These are phyloP conservation scores for Mormyrus iriodes DNA, from an alignment of 2,113 vertebrate species.

Conservation along the genomic window DNA sequence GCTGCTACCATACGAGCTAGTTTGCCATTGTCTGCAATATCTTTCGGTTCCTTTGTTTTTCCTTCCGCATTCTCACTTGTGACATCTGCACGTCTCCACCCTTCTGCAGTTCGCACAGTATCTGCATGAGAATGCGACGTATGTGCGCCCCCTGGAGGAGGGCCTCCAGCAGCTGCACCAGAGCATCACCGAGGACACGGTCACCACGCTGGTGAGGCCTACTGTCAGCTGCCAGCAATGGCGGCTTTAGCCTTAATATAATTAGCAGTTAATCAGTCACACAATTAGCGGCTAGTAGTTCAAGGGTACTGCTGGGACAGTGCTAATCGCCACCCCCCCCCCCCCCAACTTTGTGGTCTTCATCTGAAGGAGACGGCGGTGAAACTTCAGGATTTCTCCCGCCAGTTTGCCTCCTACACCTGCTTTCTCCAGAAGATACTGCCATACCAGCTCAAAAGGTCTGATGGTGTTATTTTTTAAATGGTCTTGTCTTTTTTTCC, in stretches of 20 bases:
- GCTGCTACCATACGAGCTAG: background rate
- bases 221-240: background rate
- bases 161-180: slow-evolving; percentile 84
- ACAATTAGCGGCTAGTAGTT: background rate
- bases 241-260: background rate
- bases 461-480: background rate
- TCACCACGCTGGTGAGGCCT: slow-evolving; percentile 81
- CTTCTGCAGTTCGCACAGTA: slow-evolving; percentile 81
- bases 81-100: background rate
- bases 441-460: slow-evolving; percentile 98
- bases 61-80: background rate
- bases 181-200: slow-evolving; percentile 90
- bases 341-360: slow-evolving; percentile 12
- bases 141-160: slow-evolving; percentile 94
- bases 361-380: slow-evolving; percentile 81
- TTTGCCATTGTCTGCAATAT: background rate
- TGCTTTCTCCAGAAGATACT: slow-evolving; percentile 91
- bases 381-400: slow-evolving; percentile 83
- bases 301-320: background rate
- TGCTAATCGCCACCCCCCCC: background rate
- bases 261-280: background rate
- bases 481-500: background rate
- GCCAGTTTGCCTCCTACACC: slow-evolving; percentile 78
- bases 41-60: background rate
- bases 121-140: slow-evolving; percentile 90